Percentiles rank a stretch among this genome's conserved stretches.
These are phyloP conservation scores for Toxotes chatareus DNA, from an alignment of 2,113 vertebrate species.

Conservation along the genomic window DNA sequence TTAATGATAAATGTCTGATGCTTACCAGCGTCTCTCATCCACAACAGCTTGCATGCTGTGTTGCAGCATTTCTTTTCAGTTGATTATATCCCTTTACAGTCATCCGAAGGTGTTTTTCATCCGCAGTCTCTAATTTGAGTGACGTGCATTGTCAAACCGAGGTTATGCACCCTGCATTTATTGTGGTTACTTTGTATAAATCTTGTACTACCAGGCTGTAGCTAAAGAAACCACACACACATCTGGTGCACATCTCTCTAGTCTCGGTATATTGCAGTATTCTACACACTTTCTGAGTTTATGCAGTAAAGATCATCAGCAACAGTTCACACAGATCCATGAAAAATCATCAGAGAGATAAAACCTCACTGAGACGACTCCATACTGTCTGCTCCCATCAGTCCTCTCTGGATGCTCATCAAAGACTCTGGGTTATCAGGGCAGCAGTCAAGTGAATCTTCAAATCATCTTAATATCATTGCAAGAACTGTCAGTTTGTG, in stretches of 20 bases:
- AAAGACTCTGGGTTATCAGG: neutral
- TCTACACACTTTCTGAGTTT: neutral
- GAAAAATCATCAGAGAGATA: neutral
- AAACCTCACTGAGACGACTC: no score
- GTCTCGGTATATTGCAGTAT: neutral
- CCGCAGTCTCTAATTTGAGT: neutral
- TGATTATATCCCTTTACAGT: neutral
- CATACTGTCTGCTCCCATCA: neutral
- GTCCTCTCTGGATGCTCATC: no score
- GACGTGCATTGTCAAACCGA: neutral
- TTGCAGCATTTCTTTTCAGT: neutral
- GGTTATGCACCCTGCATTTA: neutral
- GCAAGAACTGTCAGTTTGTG: slow-evolving; percentile 4
- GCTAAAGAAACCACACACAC: neutral
- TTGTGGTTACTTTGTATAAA: neutral
- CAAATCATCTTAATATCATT: neutral
- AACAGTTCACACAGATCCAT: neutral
- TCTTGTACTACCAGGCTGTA: neutral
- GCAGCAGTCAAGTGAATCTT: neutral
- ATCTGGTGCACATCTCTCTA: neutral
- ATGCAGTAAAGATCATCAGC: neutral
- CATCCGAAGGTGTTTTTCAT: neutral
- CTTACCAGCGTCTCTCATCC: slow-evolving; percentile 4
- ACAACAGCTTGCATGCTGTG: neutral
- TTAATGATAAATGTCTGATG: neutral